Base-by-base conservation (phyloP, 2,113 vertebrate species). In the Corythornis vintsioides region DNA sequence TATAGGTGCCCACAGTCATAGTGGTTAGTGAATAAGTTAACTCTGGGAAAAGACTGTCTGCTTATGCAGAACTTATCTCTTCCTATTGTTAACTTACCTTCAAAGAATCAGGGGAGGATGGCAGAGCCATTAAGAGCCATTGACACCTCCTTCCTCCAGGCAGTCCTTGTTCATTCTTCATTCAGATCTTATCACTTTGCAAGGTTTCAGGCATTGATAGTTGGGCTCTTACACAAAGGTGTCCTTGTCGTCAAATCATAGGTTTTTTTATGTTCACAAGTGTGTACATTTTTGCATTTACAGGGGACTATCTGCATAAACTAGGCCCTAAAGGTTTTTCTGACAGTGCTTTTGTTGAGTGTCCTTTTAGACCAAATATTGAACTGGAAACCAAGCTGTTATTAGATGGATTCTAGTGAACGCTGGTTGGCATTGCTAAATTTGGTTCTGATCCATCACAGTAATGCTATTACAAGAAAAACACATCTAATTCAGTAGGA, bases 401-500 rank as follows among this genome's bases (percentile, higher is more conserved):
- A 78, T 90, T 63, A 43, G n/a, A 9, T 42, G 29, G 56, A 47
- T 61, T 71, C 40, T 74, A 22, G 28, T n/a, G 35, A 86, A 11
- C 48, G 42, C 33, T 83, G 64, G 13, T n/a, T 74, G 38, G 35
- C 35, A 70, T 65, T 76, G 72, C 55, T 92, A 22, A 76, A 76
- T 64, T 73, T 93, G 28, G 24, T 91, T 92, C 83, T 89, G 67
- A 86, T 86, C 50, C 38, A 73, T 91, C 42, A 55, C 31, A 61
- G 26, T 85, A 79, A 69, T 57, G 20, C 50, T 80, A 17, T 47
- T 65, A 73, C 5, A 35, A 80, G 50, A 73, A 88, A 88, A 85
- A 70, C 45, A 12, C n/a, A 45, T 65, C 15, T 50, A 7, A 59
- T 53, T 88, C 59, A 60, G 15, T 24, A 60, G 16, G 13, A 69